Percentiles rank a stretch among this genome's conserved stretches.
Evolutionary conservation across 2,797 vertebrate species (phyloP).

Genomic region (Micrastur ruficollis): DNA sequence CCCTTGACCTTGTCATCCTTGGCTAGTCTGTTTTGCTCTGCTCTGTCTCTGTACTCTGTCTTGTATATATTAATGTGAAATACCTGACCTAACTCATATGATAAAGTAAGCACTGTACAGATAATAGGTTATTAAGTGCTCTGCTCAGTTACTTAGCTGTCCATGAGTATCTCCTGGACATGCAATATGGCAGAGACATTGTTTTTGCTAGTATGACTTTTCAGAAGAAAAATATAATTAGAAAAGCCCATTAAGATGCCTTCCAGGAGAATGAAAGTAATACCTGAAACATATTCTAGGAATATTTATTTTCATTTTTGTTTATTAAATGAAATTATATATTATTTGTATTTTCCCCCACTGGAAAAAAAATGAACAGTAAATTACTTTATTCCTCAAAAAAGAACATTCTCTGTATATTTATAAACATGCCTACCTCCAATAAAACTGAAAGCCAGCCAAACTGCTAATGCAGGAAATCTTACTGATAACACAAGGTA

Average conservation of each 20-base stretch:
- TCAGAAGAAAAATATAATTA: not conserved
- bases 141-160: not conserved
- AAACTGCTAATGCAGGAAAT: not conserved
- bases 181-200: not conserved
- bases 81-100: not conserved
- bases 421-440: not conserved
- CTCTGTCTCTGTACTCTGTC: not conserved
- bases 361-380: not conserved
- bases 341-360: not conserved
- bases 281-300: not conserved
- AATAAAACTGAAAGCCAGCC: not conserved
- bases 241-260: not conserved
- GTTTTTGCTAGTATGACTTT: not conserved
- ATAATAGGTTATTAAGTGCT: not conserved
- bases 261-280: not conserved
- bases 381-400: not conserved
- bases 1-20: not conserved
- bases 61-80: slow-evolving; percentile 4
- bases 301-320: not conserved
- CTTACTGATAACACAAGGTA: not conserved
- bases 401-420: not conserved
- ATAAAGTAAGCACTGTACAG: not conserved
- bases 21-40: not conserved
- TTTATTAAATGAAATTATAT: not conserved
- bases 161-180: not conserved